phyloP scores from a whole-genome alignment of 2,113 vertebrate genomes.

The Setophaga kirtlandii region DNA sequence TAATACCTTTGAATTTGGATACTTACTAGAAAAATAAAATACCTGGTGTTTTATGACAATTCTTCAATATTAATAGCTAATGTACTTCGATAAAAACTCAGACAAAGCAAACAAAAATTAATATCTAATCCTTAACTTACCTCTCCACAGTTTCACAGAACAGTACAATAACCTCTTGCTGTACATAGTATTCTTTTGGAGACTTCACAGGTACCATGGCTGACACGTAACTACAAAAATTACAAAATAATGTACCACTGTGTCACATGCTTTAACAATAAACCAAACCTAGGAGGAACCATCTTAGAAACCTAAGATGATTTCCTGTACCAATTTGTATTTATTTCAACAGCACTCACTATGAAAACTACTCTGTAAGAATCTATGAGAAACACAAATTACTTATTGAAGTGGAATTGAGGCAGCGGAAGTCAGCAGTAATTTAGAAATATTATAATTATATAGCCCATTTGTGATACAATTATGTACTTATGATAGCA shows the following conservation, averaged over 20 bases:
- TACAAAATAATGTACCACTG: fast-evolving
- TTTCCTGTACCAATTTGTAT: background rate
- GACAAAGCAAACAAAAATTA: background rate
- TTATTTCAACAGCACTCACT: background rate
- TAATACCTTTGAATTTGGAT: background rate
- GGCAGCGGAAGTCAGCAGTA: background rate
- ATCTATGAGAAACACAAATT: background rate
- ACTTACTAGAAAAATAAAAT: background rate
- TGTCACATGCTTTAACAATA: background rate
- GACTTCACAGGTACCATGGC: constrained; percentile 99
- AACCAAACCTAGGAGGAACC: background rate
- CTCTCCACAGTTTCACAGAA: constrained; percentile 98
- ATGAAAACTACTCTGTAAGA: background rate
- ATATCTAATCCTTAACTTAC: constrained; percentile 67
- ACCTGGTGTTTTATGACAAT: background rate
- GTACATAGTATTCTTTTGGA: constrained; percentile 95
- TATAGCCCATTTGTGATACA: background rate
- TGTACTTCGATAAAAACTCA: background rate
- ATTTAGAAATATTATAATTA: background rate
- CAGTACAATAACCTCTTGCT: constrained; percentile 96
- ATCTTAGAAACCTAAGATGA: background rate
- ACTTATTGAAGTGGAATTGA: background rate
- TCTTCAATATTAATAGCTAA: background rate
- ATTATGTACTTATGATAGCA: background rate
- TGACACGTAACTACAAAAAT: constrained; percentile 87